These are phyloP conservation scores for Pterocles burchelli DNA, from an alignment of 2,113 vertebrate species.

Conservation along the genomic window DNA sequence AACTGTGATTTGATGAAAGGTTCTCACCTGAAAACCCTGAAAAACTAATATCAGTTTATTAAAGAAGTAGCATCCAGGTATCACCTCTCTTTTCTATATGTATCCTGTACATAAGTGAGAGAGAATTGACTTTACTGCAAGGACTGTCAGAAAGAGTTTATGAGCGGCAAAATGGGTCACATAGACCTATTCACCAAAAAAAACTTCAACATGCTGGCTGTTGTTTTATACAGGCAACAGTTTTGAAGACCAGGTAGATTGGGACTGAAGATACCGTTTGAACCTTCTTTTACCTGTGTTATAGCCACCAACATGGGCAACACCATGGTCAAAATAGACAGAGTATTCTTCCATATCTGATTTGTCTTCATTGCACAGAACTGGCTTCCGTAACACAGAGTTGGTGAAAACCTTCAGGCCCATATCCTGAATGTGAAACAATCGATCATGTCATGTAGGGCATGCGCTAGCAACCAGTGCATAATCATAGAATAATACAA, in stretches of 20 bases:
- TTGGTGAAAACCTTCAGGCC: slow-evolving; percentile 81
- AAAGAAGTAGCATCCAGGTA: not conserved
- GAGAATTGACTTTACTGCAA: not conserved
- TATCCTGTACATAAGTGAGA: not conserved
- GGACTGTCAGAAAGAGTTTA: not conserved
- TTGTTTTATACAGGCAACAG: not conserved
- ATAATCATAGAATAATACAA: too few relatives aligned
- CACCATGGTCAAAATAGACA: rapidly evolving
- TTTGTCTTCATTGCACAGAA: slow-evolving; percentile 45
- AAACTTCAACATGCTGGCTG: rapidly evolving
- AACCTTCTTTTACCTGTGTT: not conserved
- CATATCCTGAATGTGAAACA: slow-evolving; percentile 70
- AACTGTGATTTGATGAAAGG: not conserved
- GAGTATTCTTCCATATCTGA: not conserved
- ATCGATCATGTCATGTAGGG: not conserved
- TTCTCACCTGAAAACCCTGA: not conserved
- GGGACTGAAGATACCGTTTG: not conserved
- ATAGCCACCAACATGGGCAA: rapidly evolving
- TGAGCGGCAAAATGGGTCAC: not conserved
- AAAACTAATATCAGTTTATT: not conserved
- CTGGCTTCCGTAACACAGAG: slow-evolving; percentile 62
- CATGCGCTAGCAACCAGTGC: not conserved
- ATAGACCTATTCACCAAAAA: not conserved
- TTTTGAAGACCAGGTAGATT: not conserved
- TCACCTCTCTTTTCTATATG: not conserved